Base-by-base conservation (phyloP, 2,113 vertebrate genomes). In the Gallinago undulata region DNA sequence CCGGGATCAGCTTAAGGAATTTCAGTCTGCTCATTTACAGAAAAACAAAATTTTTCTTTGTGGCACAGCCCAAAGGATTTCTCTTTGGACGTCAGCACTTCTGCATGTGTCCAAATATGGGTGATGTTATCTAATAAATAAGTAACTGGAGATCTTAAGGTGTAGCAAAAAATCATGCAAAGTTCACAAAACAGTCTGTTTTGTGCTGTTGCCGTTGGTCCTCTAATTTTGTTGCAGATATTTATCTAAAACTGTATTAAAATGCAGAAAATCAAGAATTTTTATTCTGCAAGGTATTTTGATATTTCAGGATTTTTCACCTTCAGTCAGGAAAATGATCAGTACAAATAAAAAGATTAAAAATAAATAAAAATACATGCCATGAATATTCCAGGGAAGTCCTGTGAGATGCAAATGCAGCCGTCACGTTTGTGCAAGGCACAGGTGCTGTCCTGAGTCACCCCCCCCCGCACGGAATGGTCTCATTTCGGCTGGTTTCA, bases 41-140 rank as follows among this genome's bases (percentile, higher is more conserved):
- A 41, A 64, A 43, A 25, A n/a, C 11, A 47, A 31, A 56, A 14
- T 6, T 55, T 12, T 67, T 55, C 53, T 82, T 63, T 17, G 4
- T 1, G 43, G 74, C 74, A 23, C n/a, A 47, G 53, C n/a, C 76
- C 53, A 21, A 17, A 51, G 27, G 15, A 28, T 56, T 91, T 48
- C 2, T 28, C 41, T 84, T 43, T 64, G 79, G 82, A 31, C 35
- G 31, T 62, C 43, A 82, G 19, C 37, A 60, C 30, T 30, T n/a
- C 16, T 1, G 1, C 2, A 0, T 30, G 39, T 25, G 51, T 8
- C 24, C 41, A 9, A 28, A 31, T 7, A 6, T 8, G 50, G 15
- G 7, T 0, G 9, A 5, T 28, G 15, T 27, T 27, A 33, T 6
- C 57, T 31, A 23, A 27, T 18, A 28, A 41, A 53, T 16, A 62